phyloP scores from a whole-genome alignment of 1,140 invertebrate genomes.

The Pachypeltis micranthus region DNA sequence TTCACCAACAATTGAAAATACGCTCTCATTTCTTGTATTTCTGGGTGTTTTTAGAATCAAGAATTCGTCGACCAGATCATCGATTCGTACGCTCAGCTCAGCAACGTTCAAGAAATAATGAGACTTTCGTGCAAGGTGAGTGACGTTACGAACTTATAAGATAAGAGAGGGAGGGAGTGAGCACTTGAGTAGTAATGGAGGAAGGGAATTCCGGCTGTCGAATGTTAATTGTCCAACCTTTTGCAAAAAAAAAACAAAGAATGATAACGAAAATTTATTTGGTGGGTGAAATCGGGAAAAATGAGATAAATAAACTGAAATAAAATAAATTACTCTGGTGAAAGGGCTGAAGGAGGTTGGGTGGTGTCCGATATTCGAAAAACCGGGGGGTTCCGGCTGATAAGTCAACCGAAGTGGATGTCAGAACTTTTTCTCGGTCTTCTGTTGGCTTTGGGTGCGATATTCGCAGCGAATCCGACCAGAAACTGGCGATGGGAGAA shows the following conservation, averaged over 20 bases:
- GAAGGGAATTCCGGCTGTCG: too few species aligned
- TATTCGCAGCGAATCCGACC: neutral
- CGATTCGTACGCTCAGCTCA: neutral
- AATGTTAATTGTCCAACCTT: neutral
- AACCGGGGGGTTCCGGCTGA: too few species aligned
- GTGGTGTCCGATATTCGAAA: too few species aligned
- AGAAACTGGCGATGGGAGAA: neutral
- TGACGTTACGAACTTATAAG: neutral
- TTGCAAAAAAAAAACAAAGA: neutral
- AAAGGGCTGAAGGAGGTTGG: too few species aligned
- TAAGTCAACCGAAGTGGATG: neutral
- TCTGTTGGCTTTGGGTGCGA: neutral
- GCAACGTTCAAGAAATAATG: neutral
- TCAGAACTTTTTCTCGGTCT: neutral
- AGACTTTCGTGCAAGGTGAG: conserved; percentile 6
- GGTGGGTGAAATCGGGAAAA: neutral
- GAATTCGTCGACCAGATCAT: neutral
- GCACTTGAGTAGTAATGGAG: too few species aligned
- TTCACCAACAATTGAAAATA: too few species aligned
- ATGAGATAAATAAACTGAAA: neutral
- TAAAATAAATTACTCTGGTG: neutral
- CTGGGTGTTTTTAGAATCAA: neutral
- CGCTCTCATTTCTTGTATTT: neutral
- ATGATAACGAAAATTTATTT: neutral
- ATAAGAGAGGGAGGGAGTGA: too few species aligned